phyloP scores from a whole-genome alignment of 2,888 invertebrate genomes.

The Drosophila rellima region DNA sequence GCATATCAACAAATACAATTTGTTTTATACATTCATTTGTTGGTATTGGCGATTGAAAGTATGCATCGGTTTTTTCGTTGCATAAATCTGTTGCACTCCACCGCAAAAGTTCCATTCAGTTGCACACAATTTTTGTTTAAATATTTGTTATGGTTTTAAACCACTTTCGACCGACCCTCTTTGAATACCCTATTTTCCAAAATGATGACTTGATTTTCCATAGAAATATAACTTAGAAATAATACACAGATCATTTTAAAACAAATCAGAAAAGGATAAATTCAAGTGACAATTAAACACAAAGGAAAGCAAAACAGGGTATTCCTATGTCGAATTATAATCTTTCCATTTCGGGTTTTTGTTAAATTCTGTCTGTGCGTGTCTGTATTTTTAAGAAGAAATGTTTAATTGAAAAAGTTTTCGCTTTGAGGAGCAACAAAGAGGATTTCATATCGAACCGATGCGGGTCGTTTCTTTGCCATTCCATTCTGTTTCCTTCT shows the following conservation, averaged over 20 bases:
- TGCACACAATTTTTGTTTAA: constrained; percentile 58
- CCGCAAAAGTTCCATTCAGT: constrained; percentile 57
- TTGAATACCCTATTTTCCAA: neutral
- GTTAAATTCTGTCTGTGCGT: constrained; percentile 17
- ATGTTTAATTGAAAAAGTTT: constrained; percentile 78
- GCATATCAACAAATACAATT: constrained; percentile 6
- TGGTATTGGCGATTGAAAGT: constrained; percentile 10
- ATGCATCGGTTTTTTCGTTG: constrained; percentile 51
- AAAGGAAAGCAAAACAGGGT: neutral
- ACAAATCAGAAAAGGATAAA: neutral
- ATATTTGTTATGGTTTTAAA: constrained; percentile 45
- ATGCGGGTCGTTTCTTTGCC: constrained; percentile 27
- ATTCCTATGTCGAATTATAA: neutral
- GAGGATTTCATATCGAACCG: constrained; percentile 52
- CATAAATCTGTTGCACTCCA: constrained; percentile 67
- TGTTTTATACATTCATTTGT: constrained; percentile 35
- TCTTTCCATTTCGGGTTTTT: constrained; percentile 26
- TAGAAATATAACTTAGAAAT: no score
- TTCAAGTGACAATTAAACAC: no score
- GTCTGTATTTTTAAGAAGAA: constrained; percentile 65
- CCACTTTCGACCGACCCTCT: constrained; percentile 16
- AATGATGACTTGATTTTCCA: no score
- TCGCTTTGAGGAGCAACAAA: constrained; percentile 63
- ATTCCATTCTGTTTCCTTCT: neutral
- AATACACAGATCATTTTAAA: no score